phyloP scores from a whole-genome alignment of 2,797 vertebrate genomes.

The Artibeus lituratus region DNA sequence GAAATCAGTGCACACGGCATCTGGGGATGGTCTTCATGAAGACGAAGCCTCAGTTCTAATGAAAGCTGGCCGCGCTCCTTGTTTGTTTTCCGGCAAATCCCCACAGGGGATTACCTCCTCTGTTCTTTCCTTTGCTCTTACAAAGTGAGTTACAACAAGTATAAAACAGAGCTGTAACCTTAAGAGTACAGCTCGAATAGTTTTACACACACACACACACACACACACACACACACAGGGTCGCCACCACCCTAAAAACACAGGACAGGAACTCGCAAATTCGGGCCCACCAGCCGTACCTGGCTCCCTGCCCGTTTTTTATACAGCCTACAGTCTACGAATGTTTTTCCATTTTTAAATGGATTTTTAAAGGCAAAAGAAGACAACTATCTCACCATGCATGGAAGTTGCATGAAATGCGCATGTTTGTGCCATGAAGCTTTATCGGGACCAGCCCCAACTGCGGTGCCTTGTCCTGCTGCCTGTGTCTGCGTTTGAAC shows the following conservation, averaged over 20 bases:
- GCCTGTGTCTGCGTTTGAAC: not conserved
- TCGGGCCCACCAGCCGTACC: not conserved
- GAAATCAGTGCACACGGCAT: fast-evolving
- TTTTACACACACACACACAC: not conserved
- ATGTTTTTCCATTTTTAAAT: not conserved
- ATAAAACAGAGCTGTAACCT: not conserved
- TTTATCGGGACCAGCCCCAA: not conserved
- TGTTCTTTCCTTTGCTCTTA: not conserved
- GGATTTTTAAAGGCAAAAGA: not conserved
- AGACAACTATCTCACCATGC: not conserved
- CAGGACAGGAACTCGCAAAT: not conserved
- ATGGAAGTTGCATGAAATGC: not conserved
- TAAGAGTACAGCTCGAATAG: not conserved
- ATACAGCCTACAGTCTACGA: not conserved
- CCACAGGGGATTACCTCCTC: not conserved
- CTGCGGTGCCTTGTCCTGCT: not conserved
- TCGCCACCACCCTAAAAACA: not conserved
- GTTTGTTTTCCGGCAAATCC: not conserved
- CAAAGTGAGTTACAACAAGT: not conserved
- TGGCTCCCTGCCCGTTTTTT: fast-evolving
- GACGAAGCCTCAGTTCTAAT: not conserved
- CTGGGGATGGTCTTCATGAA: not conserved
- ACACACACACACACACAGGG: not conserved
- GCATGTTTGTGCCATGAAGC: not conserved
- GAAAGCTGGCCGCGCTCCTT: not conserved